phyloP scores from a whole-genome alignment of 53 echinoderm and acorn worm species.

The Patiria pectinifera region DNA sequence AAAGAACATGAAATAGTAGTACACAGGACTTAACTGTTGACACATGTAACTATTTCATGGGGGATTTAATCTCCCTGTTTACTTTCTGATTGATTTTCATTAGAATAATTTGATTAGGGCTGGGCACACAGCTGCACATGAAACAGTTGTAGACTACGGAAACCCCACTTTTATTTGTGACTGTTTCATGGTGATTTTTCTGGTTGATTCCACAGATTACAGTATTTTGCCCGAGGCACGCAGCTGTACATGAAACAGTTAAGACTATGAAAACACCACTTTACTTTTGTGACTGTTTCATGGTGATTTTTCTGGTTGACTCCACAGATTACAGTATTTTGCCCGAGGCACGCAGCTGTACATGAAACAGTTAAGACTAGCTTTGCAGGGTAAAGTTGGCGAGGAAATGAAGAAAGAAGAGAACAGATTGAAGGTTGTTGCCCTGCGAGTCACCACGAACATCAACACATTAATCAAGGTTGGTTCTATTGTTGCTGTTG shows the following conservation, averaged over 20 bases:
- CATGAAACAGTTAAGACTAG: conserved; percentile 94
- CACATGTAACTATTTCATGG: too few relatives aligned
- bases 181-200: neutral
- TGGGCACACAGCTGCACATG: neutral
- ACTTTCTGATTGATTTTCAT: neutral
- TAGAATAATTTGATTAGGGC: neutral
- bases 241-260: conserved; percentile 97
- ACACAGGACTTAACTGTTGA: too few relatives aligned
- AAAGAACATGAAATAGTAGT: neutral
- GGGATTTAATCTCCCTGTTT: neutral
- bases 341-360: conserved; percentile 92
- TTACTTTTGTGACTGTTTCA: neutral
- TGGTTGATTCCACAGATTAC: conserved; percentile 73
- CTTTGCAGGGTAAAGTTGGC: conserved; percentile 86
- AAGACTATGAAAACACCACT: conserved; percentile 50
- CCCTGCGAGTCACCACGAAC: conserved; percentile 90
- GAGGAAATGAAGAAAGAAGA: conserved; percentile 91
- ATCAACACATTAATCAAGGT: conserved; percentile 97
- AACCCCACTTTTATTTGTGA: too few relatives aligned
- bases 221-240: conserved; percentile 95
- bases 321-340: conserved; percentile 95
- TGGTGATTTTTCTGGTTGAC: neutral
- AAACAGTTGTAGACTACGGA: neutral
- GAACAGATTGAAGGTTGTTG: conserved; percentile 91
- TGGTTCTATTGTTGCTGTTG: neutral